phyloP scores from a whole-genome alignment of 2,888 invertebrate genomes.

The Cephus pygmeus region DNA sequence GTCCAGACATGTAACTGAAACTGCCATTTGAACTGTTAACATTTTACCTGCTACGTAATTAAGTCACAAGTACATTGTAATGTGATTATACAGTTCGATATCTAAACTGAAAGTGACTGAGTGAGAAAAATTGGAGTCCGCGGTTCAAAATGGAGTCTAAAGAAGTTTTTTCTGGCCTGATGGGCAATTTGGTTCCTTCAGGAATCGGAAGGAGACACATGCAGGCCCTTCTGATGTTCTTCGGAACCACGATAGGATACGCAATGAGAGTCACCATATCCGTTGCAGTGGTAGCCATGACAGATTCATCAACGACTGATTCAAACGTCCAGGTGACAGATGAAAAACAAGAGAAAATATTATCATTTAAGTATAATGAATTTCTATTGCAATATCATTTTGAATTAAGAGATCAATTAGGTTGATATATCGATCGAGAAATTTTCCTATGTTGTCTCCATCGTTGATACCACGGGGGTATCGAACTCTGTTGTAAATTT shows the following conservation, averaged over 20 bases:
- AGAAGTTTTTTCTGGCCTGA: neutral
- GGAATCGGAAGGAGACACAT: conserved; percentile 69
- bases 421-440: neutral
- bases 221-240: conserved; percentile 69
- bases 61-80: neutral
- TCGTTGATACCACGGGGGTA: no score
- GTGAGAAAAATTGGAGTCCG: neutral
- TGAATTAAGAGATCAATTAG: neutral
- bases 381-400: neutral
- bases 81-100: neutral
- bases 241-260: conserved; percentile 68
- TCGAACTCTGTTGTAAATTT: neutral
- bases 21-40: neutral
- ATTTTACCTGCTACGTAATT: neutral
- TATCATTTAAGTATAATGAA: no score
- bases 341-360: no score
- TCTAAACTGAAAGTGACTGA: neutral
- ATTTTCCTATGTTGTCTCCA: no score
- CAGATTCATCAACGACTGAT: conserved; percentile 52
- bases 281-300: conserved; percentile 69
- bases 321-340: conserved; percentile 46
- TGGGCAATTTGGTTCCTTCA: neutral
- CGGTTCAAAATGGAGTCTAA: neutral
- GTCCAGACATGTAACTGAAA: neutral
- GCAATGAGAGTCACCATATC: conserved; percentile 69